These are phyloP conservation scores for Apteryx mantelli DNA, from an alignment of 2,113 vertebrate species.

Conservation along the genomic window DNA sequence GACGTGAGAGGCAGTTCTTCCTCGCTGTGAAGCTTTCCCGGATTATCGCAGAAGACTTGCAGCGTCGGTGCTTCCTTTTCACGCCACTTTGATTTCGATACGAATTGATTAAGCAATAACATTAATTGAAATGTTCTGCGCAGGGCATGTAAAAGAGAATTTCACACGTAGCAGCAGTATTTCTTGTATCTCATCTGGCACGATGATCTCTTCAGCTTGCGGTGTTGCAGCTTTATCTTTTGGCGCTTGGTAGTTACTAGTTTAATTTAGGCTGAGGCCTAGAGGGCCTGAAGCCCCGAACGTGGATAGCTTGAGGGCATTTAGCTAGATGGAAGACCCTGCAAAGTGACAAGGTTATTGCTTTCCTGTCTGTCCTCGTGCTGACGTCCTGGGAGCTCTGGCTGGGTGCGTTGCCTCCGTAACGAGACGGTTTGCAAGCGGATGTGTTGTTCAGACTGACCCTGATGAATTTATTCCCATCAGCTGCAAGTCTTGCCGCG, in stretches of 20 bases:
- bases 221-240: not conserved
- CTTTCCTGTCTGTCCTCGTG: not conserved
- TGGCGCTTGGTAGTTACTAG: too few species aligned
- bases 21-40: not conserved
- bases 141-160: not conserved
- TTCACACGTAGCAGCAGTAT: not conserved
- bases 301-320: not conserved
- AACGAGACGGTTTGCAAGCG: not conserved
- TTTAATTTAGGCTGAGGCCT: not conserved
- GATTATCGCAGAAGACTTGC: not conserved
- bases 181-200: not conserved
- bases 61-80: not conserved
- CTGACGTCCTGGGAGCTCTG: not conserved
- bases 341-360: not conserved
- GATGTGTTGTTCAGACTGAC: not conserved
- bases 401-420: not conserved
- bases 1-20: not conserved
- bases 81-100: not conserved
- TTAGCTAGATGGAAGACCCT: not conserved
- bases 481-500: not conserved
- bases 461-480: not conserved
- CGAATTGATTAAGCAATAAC: conserved; percentile 19
- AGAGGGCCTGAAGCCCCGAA: fast-evolving
- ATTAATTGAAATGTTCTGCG: not conserved
- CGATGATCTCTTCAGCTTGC: not conserved